A percentile compares a stretch with the other conserved stretches of the same genome.
These are phyloP conservation scores for Xiphydria camelus DNA, from an alignment of 2,888 invertebrate genomes.

Conservation along the genomic window DNA sequence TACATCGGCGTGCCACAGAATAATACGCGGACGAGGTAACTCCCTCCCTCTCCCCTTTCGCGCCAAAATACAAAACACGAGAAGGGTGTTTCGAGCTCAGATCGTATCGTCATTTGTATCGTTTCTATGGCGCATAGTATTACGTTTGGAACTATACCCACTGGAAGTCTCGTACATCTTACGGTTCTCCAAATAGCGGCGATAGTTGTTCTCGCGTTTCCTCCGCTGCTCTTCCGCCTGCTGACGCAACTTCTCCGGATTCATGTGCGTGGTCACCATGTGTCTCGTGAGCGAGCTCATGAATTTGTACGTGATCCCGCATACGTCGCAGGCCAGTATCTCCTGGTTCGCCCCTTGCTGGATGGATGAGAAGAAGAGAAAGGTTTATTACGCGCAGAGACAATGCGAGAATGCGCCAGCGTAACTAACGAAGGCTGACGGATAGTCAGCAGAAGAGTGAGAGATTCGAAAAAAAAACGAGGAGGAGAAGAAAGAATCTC, in stretches of 20 bases:
- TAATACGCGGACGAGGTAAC: too few species aligned
- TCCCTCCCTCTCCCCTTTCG: too few species aligned
- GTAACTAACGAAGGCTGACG: too few species aligned
- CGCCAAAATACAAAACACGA: too few species aligned
- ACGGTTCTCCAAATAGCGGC: constrained; percentile 53
- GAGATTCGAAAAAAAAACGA: too few species aligned
- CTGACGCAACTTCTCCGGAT: constrained; percentile 52
- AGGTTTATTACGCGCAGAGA: too few species aligned
- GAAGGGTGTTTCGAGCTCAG: constrained; percentile 20
- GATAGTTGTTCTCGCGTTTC: constrained; percentile 54
- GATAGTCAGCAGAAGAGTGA: too few species aligned
- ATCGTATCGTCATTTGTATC: constrained; percentile 36
- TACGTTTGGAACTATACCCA: constrained; percentile 32
- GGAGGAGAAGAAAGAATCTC: too few species aligned
- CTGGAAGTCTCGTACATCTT: constrained; percentile 52
- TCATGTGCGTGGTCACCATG: constrained; percentile 65
- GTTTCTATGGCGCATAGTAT: constrained; percentile 30
- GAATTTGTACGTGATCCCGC: constrained; percentile 62
- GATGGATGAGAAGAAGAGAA: too few species aligned
- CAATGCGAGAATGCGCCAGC: too few species aligned
- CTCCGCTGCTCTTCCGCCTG: constrained; percentile 54
- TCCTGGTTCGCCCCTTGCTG: constrained; percentile 51
- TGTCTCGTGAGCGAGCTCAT: constrained; percentile 66
- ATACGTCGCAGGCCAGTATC: constrained; percentile 55
- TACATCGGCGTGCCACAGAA: too few species aligned